Evolutionary conservation across 2,113 vertebrate genomes (phyloP), one percentile per base, ranked within the genome.

Genomic region (Aythya baeri): DNA sequence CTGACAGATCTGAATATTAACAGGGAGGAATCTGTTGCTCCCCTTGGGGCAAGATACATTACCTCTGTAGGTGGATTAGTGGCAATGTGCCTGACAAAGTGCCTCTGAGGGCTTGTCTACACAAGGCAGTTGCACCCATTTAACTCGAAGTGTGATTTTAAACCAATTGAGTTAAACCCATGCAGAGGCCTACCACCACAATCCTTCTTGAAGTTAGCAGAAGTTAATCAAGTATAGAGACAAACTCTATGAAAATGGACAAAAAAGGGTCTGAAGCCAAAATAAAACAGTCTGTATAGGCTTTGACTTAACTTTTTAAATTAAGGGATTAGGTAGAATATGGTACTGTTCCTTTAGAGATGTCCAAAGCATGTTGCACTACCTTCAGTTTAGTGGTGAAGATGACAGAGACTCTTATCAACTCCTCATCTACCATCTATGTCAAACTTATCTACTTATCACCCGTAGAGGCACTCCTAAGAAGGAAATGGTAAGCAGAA

Each of bases 61-160:
- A 88, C 96, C 71, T 91, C 3, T 0, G 62, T 54, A 86, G 71
- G 59, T 74, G 88, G 74, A 68, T 93, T 79, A 62, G 89, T 75
- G 92, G 91, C 92, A 95, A 86, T 29, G 67, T 84, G 88, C 80
- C 92, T 93, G 81, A 91, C 46, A 68, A 66, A 81, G 72, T 93
- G 61, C 74, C 89, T 91, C 95, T 77, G 36, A 84, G 86, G 91
- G 23, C 70, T 52, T 75, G 13, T 34, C 72, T 77, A 52, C 38
- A 80, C 65, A 63, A 84, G 57, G 11, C 63, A 78, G 52, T 63
- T 94, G 68, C 36, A 81, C 43, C 73, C 59, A 26, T 55, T 67
- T 67, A 86, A 84, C 27, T 84, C 34, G 62, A 89, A 43, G 27
- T 91, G 77, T 83, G 73, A 86, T 71, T 91, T 91, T 61, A 87